phyloP scores from a whole-genome alignment of 2,797 vertebrate genomes.

The Kryptolebias ocellatus region DNA sequence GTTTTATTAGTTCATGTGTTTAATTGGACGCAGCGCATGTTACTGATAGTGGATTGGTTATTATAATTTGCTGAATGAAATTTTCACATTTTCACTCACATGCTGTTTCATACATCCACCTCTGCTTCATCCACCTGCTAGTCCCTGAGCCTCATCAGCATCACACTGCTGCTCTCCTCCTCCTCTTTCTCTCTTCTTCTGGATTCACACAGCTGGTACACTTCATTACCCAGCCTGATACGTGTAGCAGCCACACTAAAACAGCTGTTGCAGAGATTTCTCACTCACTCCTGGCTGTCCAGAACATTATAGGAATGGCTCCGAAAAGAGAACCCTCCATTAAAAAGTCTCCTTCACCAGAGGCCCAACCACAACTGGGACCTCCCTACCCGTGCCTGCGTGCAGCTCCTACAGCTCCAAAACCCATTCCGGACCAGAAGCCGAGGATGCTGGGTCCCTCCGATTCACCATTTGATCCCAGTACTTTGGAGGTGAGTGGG shows the following conservation, averaged over 20 bases:
- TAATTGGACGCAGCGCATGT: too few relatives aligned
- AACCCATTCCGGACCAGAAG: slow-evolving; percentile 73
- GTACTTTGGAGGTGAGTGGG: slow-evolving; percentile 82
- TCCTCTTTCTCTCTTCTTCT: slow-evolving; percentile 28
- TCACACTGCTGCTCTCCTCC: slow-evolving; percentile 35
- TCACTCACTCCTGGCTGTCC: slow-evolving; percentile 4
- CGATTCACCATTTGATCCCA: slow-evolving; percentile 82
- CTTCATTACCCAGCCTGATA: slow-evolving; percentile 55
- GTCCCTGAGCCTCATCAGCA: slow-evolving; percentile 59
- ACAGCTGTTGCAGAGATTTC: slow-evolving; percentile 23
- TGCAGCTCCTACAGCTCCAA: slow-evolving; percentile 59
- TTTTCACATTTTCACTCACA: slow-evolving; percentile 15
- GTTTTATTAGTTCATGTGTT: background rate
- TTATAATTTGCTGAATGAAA: too few relatives aligned
- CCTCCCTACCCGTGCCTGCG: slow-evolving; percentile 80
- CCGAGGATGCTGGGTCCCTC: slow-evolving; percentile 80
- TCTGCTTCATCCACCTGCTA: slow-evolving; percentile 57
- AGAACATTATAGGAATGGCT: slow-evolving; percentile 65
- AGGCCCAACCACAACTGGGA: slow-evolving; percentile 75
- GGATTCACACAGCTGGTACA: slow-evolving; percentile 70
- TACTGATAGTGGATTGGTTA: too few relatives aligned
- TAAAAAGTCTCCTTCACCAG: slow-evolving; percentile 79
- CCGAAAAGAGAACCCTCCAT: slow-evolving; percentile 82
- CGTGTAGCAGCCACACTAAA: slow-evolving; percentile 29
- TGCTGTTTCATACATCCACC: slow-evolving; percentile 36